Percentiles rank a stretch among this genome's conserved stretches.
These are phyloP conservation scores for Bombus waltoni DNA, from an alignment of 1,140 invertebrate genomes.

Conservation along the genomic window DNA sequence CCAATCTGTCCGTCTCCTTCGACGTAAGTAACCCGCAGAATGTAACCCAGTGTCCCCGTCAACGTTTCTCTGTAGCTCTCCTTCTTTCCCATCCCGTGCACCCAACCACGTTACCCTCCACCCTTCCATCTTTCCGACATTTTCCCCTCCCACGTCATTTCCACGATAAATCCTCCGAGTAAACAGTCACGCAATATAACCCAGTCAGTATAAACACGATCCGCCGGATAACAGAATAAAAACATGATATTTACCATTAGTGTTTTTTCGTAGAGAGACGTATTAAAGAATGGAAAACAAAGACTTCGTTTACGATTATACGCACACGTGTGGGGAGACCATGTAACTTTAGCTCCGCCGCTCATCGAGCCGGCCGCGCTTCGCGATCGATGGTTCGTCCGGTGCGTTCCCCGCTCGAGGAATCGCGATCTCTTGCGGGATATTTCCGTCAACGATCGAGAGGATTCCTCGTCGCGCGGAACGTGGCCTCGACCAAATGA, in stretches of 20 bases:
- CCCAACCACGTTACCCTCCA: background rate
- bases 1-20: conserved; percentile 55
- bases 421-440: background rate
- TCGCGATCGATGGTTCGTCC: conserved; percentile 47
- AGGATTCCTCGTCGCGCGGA: background rate
- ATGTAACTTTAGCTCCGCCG: conserved; percentile 82
- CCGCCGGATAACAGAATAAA: conserved; percentile 64
- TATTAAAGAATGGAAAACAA: conserved; percentile 66
- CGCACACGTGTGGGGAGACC: conserved; percentile 83
- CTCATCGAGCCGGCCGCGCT: conserved; percentile 73
- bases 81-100: background rate
- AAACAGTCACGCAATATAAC: conserved; percentile 59
- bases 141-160: background rate
- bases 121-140: background rate
- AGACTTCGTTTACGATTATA: conserved; percentile 82
- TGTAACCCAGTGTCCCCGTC: conserved; percentile 32
- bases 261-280: conserved; percentile 80
- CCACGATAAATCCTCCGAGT: conserved; percentile 26
- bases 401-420: conserved; percentile 1
- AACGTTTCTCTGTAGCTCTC: background rate
- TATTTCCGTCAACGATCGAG: background rate
- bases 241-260: conserved; percentile 78
- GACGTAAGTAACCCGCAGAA: conserved; percentile 45
- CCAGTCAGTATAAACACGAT: conserved; percentile 66
- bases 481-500: conserved; percentile 34